These are phyloP conservation scores for Diorhabda sublineata DNA, from an alignment of 1,140 invertebrate species.

Conservation along the genomic window DNA sequence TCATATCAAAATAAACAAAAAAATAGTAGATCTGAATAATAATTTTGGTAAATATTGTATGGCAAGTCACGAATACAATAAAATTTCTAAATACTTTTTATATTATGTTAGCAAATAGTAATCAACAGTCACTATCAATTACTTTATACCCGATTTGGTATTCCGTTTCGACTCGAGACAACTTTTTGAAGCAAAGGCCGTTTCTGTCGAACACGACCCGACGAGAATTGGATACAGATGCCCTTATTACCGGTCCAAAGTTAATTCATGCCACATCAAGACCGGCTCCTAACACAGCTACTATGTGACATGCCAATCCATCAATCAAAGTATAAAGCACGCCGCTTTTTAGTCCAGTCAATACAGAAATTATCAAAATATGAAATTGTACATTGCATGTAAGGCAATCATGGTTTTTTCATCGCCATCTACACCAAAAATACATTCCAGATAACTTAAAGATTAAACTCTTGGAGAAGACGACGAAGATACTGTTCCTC, in stretches of 20 bases:
- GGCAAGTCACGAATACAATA: too few relatives aligned
- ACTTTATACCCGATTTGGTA: conserved; percentile 23
- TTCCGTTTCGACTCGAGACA: conserved; percentile 19
- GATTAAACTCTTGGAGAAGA: not conserved
- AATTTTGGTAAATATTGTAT: too few relatives aligned
- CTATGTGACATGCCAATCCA: conserved; percentile 30
- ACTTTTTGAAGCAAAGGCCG: conserved; percentile 30
- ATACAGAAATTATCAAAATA: not conserved
- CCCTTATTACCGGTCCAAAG: conserved; percentile 19
- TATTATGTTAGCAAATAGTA: not conserved
- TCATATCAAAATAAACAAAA: too few relatives aligned
- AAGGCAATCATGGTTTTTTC: not conserved
- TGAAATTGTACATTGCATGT: not conserved
- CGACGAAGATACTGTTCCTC: too few relatives aligned
- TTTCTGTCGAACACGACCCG: conserved; percentile 26
- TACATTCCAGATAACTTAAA: not conserved
- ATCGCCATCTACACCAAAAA: not conserved
- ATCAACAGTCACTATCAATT: conserved; percentile 10
- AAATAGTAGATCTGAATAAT: too few relatives aligned
- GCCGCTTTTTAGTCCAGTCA: conserved; percentile 19
- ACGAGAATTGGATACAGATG: conserved; percentile 32
- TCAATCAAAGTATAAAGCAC: conserved; percentile 32
- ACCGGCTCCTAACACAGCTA: conserved; percentile 19
- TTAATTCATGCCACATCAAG: conserved; percentile 30
- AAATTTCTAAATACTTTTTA: too few relatives aligned